Evolutionary conservation across 2,113 vertebrate species (phyloP), one percentile per base, ranked within the genome.

Genomic region (Trichechus manatus): DNA sequence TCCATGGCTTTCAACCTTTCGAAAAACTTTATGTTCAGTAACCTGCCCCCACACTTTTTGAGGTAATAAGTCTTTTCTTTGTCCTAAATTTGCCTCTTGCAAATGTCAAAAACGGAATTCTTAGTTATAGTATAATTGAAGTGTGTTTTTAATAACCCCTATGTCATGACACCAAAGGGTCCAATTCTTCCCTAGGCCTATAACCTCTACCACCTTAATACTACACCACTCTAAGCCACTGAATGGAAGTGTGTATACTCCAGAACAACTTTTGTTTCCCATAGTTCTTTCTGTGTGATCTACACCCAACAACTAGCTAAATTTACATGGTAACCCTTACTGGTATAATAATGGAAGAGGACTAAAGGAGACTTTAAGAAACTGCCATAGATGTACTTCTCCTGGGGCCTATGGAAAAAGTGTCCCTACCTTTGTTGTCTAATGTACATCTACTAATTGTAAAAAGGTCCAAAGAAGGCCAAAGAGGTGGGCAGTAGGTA

Each of bases 41-140:
- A 19, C 33, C 64, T 47, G 42, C 15, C 56, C 39, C 39, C 42
- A 95, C 31, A 91, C 14, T 31, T 70, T 96, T 70, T 88, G 66
- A 89, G 29, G 33, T 66, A 64, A 72, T 53, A 74, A 81, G 64
- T 80, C n/a, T 89, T 88, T 94, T 64, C 61, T 96, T 86, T 84
- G 19, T 87, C 68, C 64, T 68, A 92, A 80, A 83, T 89, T 80
- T 63, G 5, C 31, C 50, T 92, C 44, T 92, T 93, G 64, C 15
- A 44, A 82, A 66, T 36, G 70, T 83, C 82, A 63, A 87, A 72
- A 93, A 93, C 85, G 17, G n/a, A 39, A 92, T 82, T 25, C 1
- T 89, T 90, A 88, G 42, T 36, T 81, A 53, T 63, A 85, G 56
- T 63, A 79, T 87, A 19, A 87, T 13, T 36, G 19, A 95, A 84